Evolutionary conservation across 1,140 invertebrate genomes (phyloP).

Genomic region (Atta texana): DNA sequence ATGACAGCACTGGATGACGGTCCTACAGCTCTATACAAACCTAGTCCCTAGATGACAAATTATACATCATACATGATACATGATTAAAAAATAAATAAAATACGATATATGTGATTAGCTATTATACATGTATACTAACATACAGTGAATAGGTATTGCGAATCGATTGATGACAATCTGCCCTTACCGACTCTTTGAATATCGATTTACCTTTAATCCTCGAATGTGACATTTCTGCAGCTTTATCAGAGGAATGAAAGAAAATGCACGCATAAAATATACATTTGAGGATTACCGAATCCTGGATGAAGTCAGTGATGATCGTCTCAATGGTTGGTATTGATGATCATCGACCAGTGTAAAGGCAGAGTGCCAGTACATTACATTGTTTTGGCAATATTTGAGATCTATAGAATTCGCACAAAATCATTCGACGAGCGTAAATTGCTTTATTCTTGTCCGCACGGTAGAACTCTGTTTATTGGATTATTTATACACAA

Average conservation of each 20-base stretch:
- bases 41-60: conserved; percentile 84
- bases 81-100: conserved; percentile 84
- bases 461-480: conserved; percentile 41
- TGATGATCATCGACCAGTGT: conserved; percentile 16
- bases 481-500: background rate
- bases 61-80: conserved; percentile 81
- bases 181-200: conserved; percentile 64
- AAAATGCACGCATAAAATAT: conserved; percentile 6
- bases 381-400: conserved; percentile 47
- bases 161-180: conserved; percentile 73
- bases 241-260: background rate
- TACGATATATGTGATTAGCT: conserved; percentile 75
- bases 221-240: background rate
- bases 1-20: conserved; percentile 82
- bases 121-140: conserved; percentile 70
- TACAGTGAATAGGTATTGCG: conserved; percentile 56
- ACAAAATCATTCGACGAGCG: conserved; percentile 33
- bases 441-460: conserved; percentile 24
- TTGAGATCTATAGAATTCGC: conserved; percentile 39
- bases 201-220: conserved; percentile 8
- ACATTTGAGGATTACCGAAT: conserved; percentile 34
- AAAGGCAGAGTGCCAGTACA: conserved; percentile 63
- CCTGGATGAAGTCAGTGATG: conserved; percentile 10
- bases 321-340: conserved; percentile 7
- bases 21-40: conserved; percentile 85